Base-by-base conservation (phyloP, 1,140 invertebrate genomes). In the Pseudomyrmex flavicornis region DNA sequence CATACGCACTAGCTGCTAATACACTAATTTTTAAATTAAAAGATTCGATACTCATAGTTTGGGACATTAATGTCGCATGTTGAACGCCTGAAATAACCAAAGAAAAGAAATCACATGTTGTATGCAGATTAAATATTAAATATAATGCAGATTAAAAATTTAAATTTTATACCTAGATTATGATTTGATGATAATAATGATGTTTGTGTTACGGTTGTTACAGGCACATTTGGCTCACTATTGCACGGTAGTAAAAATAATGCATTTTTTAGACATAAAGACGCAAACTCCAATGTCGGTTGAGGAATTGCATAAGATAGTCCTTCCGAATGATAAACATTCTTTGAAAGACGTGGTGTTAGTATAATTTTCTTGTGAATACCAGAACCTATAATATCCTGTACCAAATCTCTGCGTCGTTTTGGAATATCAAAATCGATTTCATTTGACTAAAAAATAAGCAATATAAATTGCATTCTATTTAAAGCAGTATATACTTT, bases 281-380 rank as follows among this genome's bases (percentile, higher is more conserved):
- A 96, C 12, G 97, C 98, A 95, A 99, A 99, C 93, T 98, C 97
- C 63, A 99, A 93, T n/a, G 97, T 98, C 2, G 98, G 95, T 59
- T 97, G 96, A 63, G 98, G 98, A 80, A 98, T 97, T 1, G 97
- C 97, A 91, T 96, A 97, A 0, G 96, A 97, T 89, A 97, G 95
- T 58, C 96, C 95, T 86, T 97, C 95, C 5, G 92, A 87, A 83
- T 94, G 95, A 89, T 96, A 96, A 74, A 93, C 93, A 88, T 95
- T 95, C 89, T 95, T 96, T 3, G 95, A 95, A 61, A 96, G 90
- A 85, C 95, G 93, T 10, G 95, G 94, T 10, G 95, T 93, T 59
- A 97, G 90, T 65, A 97, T 95, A 20, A 97, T 95, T 95, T 97
- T 97, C 77, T 95, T 94, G 89, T 96, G 95, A 54, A 95, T 91